Conservation (phyloP, 2,888 invertebrate genomes). For the Diarsia mendica region DNA sequence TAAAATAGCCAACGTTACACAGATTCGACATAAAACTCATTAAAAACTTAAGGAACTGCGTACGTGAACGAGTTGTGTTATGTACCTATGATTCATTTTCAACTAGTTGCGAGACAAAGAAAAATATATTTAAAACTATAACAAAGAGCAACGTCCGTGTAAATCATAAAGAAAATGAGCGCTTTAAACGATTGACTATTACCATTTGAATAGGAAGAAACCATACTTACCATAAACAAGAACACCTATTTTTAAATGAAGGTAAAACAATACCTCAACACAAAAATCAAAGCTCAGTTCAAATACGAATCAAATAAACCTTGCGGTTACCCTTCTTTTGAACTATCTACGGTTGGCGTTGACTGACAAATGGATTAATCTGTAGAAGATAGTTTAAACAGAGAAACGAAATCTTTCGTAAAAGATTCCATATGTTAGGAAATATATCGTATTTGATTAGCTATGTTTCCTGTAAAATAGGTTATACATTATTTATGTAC, state of each 20-base stretch:
- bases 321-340: slow-evolving; percentile 49
- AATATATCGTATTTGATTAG: slow-evolving; percentile 10
- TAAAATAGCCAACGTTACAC: slow-evolving; percentile 39
- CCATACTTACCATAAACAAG: slow-evolving; percentile 36
- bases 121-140: slow-evolving; percentile 30
- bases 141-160: slow-evolving; percentile 46
- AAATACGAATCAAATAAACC: slow-evolving; percentile 52
- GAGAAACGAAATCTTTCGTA: slow-evolving; percentile 38
- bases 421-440: slow-evolving; percentile 20
- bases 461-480: slow-evolving; percentile 41
- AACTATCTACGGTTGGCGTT: slow-evolving; percentile 43
- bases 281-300: slow-evolving; percentile 52
- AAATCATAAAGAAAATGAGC: slow-evolving; percentile 27
- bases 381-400: slow-evolving; percentile 53
- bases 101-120: slow-evolving; percentile 39
- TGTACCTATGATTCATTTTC: slow-evolving; percentile 43
- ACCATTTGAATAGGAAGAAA: slow-evolving; percentile 17
- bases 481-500: slow-evolving; percentile 25
- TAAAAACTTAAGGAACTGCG: slow-evolving; percentile 39
- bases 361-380: slow-evolving; percentile 56
- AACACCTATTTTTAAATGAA: slow-evolving; percentile 56
- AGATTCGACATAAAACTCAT: slow-evolving; percentile 38
- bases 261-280: slow-evolving; percentile 41
- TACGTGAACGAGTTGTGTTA: slow-evolving; percentile 8
- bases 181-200: slow-evolving; percentile 21